A percentile compares a stretch with the other conserved stretches of the same genome.
Conservation (phyloP, 1,140 invertebrate genomes). For the Lucilia cuprina region DNA sequence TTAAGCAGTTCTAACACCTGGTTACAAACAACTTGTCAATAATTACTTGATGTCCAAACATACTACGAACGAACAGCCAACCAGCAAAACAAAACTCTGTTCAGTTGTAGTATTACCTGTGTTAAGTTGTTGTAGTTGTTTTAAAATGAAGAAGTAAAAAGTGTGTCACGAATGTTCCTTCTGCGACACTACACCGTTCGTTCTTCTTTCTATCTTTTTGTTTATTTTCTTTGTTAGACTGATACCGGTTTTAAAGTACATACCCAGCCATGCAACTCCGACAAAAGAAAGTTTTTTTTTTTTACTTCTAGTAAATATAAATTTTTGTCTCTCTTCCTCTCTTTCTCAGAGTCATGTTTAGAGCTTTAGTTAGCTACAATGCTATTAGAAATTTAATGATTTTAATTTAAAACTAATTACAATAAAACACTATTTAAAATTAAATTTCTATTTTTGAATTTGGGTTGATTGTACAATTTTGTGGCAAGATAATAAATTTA, state of each 20-base stretch:
- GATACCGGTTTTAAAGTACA: neutral
- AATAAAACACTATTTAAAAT: too few species aligned
- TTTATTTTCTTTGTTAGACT: neutral
- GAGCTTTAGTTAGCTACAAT: neutral
- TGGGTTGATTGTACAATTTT: too few species aligned
- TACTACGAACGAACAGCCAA: too few species aligned
- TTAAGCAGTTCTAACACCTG: too few species aligned
- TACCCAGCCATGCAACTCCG: neutral
- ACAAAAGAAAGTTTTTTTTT: neutral
- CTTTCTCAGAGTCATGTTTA: neutral
- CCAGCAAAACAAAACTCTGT: too few species aligned
- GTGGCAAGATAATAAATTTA: too few species aligned
- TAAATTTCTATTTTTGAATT: too few species aligned
- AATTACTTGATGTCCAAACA: neutral
- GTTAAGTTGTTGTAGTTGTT: neutral
- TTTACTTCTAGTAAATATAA: neutral
- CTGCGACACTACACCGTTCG: neutral
- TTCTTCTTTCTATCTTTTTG: neutral
- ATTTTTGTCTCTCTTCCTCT: neutral
- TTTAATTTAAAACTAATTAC: neutral
- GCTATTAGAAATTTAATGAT: neutral
- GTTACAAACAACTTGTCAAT: neutral
- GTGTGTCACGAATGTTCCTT: slow-evolving; percentile 8
- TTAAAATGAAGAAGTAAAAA: neutral
- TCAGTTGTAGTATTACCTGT: too few species aligned